Percentiles rank a stretch among this genome's conserved stretches.
Conservation (phyloP, 2,888 invertebrate species). For the Horisme vitalbata region DNA sequence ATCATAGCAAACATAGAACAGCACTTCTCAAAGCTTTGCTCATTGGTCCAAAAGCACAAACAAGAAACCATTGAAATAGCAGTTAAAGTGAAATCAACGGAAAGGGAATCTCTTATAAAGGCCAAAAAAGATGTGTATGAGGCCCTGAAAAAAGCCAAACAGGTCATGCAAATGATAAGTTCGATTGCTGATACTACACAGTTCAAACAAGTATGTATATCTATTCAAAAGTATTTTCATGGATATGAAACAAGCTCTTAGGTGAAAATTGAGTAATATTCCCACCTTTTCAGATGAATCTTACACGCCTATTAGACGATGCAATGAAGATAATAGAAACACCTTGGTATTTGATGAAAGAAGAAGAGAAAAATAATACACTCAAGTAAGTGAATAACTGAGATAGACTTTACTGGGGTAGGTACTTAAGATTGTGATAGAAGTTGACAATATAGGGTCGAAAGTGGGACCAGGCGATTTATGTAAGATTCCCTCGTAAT, state of each 20-base stretch:
- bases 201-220: conserved; percentile 50
- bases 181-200: conserved; percentile 45
- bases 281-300: conserved; percentile 68
- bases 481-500: no score
- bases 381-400: conserved; percentile 54
- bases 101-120: conserved; percentile 56
- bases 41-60: conserved; percentile 79
- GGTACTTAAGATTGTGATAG: neutral
- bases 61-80: conserved; percentile 61
- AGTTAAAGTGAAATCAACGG: conserved; percentile 49
- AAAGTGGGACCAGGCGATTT: no score
- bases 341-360: conserved; percentile 66
- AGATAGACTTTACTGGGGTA: neutral
- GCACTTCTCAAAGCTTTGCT: conserved; percentile 78
- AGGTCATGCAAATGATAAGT: conserved; percentile 44
- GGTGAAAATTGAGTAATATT: no score
- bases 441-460: neutral
- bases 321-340: conserved; percentile 53
- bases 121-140: conserved; percentile 53
- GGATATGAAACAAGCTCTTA: no score
- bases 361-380: conserved; percentile 44
- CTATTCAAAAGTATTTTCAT: no score
- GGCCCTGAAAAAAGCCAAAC: conserved; percentile 54
- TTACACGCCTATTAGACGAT: conserved; percentile 54
- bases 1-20: conserved; percentile 65